Base-by-base conservation (phyloP, 2,113 vertebrate genomes). In the Mugil cephalus region DNA sequence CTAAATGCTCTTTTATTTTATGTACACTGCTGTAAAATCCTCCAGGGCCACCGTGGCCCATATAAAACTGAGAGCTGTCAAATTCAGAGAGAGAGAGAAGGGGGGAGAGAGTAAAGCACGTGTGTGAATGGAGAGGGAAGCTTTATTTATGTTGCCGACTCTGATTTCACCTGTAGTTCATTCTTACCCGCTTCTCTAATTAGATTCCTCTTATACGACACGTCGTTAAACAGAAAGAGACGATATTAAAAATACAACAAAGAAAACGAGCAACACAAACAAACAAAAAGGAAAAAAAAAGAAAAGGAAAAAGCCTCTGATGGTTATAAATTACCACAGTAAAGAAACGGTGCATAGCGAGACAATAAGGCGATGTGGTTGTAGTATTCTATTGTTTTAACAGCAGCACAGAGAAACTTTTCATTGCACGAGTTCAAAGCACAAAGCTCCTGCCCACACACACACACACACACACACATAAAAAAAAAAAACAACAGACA, bases 1-100 rank as follows among this genome's bases (percentile, higher is more conserved):
- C 84, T 89, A 91, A 91, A 89, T 84, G 89, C 78, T 89, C 78
- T 88, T 87, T 87, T 88, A 89, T 89, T 89, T 91, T 77, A 88
- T 88, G 79, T 85, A 79, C 87, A 61, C 73, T 71, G 79, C 80
- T 74, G 86, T 88, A 78, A 89, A 86, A 83, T 85, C 86, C 86
- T 89, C 79, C 82, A 63, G 89, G 88, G 78, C 75, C 82, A 8
- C 73, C 42, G 79, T 80, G 86, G 84, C 86, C 86, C 84, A 83
- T 40, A 86, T 89, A 87, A 87, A 86, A 80, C 82, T 55, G 73
- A 88, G 84, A 66, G 80, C 82, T 89, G 87, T 89, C 89, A 84
- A 34, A 68, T 58, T 78, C 79, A 35, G 73, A 63, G 59, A 68
- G 73, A 70, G 74, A 12, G 24, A 30, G n/a, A n/a, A n/a, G n/a